These are phyloP conservation scores for Aporophyla lueneburgensis DNA, from an alignment of 2,888 invertebrate genomes.

Conservation along the genomic window DNA sequence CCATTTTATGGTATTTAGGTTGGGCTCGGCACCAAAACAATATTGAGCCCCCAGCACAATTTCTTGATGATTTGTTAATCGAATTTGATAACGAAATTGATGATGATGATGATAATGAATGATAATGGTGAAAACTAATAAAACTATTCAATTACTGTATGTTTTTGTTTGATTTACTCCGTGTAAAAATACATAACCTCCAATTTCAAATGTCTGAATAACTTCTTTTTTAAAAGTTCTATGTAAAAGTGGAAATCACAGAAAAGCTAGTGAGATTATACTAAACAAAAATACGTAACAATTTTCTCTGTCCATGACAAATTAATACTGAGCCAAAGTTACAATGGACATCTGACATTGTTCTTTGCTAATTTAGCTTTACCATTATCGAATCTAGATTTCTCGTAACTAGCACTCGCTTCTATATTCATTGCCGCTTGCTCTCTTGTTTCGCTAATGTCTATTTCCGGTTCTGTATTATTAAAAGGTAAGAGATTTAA, in stretches of 20 bases:
- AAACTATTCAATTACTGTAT: constrained; percentile 11
- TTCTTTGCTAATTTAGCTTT: too few relatives aligned
- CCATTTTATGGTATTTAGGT: constrained; percentile 14
- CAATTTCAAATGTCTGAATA: constrained; percentile 1
- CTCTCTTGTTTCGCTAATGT: not conserved
- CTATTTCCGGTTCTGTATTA: not conserved
- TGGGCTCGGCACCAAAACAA: constrained; percentile 16
- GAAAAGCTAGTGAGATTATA: constrained; percentile 2
- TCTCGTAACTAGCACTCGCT: too few relatives aligned
- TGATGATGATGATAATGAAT: constrained; percentile 11
- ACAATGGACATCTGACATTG: too few relatives aligned
- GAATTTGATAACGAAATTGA: constrained; percentile 11
- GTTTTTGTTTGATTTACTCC: constrained; percentile 1
- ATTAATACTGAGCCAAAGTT: too few relatives aligned
- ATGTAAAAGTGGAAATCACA: constrained; percentile 10
- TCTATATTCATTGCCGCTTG: not conserved
- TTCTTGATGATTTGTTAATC: constrained; percentile 9
- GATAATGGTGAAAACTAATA: constrained; percentile 1
- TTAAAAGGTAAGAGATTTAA: not conserved
- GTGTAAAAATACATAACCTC: not conserved
- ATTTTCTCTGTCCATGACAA: constrained; percentile 9
- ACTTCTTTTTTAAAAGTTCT: constrained; percentile 12
- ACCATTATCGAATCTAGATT: too few relatives aligned
- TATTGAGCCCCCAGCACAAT: constrained; percentile 8
- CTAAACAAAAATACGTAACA: not conserved